Evolutionary conservation across 2,888 invertebrate species (phyloP).

Genomic region (Xylocampa areola): DNA sequence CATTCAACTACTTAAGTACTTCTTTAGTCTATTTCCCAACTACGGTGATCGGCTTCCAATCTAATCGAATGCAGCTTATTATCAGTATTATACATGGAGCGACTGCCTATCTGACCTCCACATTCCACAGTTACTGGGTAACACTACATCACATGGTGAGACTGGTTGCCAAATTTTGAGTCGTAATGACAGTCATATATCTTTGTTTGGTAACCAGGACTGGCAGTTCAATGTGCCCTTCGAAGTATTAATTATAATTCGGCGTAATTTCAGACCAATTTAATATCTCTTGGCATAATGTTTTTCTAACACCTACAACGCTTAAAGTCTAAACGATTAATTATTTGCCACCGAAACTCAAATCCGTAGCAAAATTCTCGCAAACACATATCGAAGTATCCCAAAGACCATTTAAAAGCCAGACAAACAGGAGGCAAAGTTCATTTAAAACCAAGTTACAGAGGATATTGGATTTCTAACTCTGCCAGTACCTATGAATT

Average conservation of each 20-base stretch:
- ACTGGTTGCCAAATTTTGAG: no score
- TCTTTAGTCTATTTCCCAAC: no score
- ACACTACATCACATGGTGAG: no score
- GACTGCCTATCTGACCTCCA: no score
- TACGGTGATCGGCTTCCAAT: no score
- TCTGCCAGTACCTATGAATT: conserved; percentile 75
- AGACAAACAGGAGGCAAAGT: conserved; percentile 75
- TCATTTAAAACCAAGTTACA: conserved; percentile 78
- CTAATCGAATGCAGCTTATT: no score
- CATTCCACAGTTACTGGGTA: no score
- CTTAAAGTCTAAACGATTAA: conserved; percentile 17
- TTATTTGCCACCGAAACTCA: conserved; percentile 34
- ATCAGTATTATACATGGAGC: no score
- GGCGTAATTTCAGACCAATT: conserved; percentile 1
- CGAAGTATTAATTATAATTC: conserved; percentile 11
- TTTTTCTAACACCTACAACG: conserved; percentile 3
- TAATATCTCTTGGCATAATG: background rate
- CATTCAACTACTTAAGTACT: no score
- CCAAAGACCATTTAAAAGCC: conserved; percentile 79
- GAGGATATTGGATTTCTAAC: conserved; percentile 86
- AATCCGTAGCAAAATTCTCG: conserved; percentile 36
- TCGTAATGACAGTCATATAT: no score
- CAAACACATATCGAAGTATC: conserved; percentile 50
- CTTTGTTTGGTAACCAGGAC: no score
- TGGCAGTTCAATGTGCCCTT: no score